These are phyloP conservation scores for Scophthalmus maximus DNA, from an alignment of 2,113 vertebrate species.

Conservation along the genomic window DNA sequence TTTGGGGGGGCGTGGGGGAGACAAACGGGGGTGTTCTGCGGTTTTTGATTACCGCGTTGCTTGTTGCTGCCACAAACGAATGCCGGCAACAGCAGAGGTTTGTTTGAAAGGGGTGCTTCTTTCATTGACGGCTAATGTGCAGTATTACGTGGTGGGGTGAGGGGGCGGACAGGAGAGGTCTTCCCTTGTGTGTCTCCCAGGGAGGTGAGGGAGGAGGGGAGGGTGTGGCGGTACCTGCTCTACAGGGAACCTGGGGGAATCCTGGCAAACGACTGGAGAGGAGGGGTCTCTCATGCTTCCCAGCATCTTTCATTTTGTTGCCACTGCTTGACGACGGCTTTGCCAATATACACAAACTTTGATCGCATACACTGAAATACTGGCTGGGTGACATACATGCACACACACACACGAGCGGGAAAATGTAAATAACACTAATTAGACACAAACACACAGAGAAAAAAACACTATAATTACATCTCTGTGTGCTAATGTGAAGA, in stretches of 20 bases:
- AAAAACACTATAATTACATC: constrained; percentile 75
- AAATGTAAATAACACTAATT: constrained; percentile 77
- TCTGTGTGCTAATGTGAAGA: constrained; percentile 69
- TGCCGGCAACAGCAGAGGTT: constrained; percentile 30
- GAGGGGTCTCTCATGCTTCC: constrained; percentile 27
- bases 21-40: constrained; percentile 44
- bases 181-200: constrained; percentile 44
- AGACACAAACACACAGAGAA: constrained; percentile 70
- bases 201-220: constrained; percentile 44
- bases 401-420: constrained; percentile 25
- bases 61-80: constrained; percentile 63
- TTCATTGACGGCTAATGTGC: constrained; percentile 42
- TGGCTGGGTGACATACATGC: constrained; percentile 14
- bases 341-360: constrained; percentile 68
- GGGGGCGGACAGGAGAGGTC: constrained; percentile 32
- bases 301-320: constrained; percentile 52
- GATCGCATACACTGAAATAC: constrained; percentile 39
- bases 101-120: constrained; percentile 53
- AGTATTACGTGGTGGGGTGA: constrained; percentile 32
- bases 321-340: constrained; percentile 71
- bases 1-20: constrained; percentile 33
- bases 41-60: constrained; percentile 58
- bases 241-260: constrained; percentile 50
- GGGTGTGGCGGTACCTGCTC: constrained; percentile 59
- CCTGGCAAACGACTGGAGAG: constrained; percentile 35